These are phyloP conservation scores for Enteromius paludinosus DNA, from an alignment of 2,797 vertebrate genomes.

Conservation along the genomic window DNA sequence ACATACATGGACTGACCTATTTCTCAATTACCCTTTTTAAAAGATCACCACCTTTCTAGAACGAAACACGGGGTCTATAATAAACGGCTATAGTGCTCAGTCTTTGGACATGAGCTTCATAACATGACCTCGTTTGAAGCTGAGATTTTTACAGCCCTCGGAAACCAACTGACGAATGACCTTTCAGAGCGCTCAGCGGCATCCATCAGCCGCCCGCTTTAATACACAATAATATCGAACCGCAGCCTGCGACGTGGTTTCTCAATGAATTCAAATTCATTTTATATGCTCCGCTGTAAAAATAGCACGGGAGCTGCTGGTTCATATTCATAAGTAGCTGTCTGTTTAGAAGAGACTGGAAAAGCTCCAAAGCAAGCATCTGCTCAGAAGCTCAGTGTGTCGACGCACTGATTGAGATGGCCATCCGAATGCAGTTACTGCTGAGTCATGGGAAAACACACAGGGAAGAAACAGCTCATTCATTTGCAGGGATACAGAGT, in stretches of 20 bases:
- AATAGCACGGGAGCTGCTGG: constrained; percentile 19
- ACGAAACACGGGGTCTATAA: background rate
- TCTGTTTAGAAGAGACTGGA: constrained; percentile 57
- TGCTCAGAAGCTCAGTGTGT: constrained; percentile 66
- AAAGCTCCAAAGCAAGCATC: constrained; percentile 57
- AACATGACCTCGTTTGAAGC: constrained; percentile 30
- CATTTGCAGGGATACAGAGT: constrained; percentile 54
- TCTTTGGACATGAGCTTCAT: background rate
- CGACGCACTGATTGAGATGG: constrained; percentile 65
- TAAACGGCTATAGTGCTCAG: background rate
- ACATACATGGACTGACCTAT: background rate
- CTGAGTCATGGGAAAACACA: constrained; percentile 59
- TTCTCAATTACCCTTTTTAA: constrained; percentile 11
- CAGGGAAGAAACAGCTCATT: constrained; percentile 47
- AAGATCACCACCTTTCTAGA: constrained; percentile 1
- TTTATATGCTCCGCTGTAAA: constrained; percentile 34
- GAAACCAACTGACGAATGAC: constrained; percentile 36
- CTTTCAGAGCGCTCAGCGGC: constrained; percentile 12
- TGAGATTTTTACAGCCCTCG: constrained; percentile 6
- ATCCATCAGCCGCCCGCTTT: background rate
- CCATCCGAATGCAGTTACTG: constrained; percentile 54
- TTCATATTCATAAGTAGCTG: constrained; percentile 31
- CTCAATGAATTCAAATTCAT: constrained; percentile 4
- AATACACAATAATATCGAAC: background rate
- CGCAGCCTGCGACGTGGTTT: constrained; percentile 22